Evolutionary conservation across 2,113 vertebrate species (phyloP).

Genomic region (Oryzias curvinotus): DNA sequence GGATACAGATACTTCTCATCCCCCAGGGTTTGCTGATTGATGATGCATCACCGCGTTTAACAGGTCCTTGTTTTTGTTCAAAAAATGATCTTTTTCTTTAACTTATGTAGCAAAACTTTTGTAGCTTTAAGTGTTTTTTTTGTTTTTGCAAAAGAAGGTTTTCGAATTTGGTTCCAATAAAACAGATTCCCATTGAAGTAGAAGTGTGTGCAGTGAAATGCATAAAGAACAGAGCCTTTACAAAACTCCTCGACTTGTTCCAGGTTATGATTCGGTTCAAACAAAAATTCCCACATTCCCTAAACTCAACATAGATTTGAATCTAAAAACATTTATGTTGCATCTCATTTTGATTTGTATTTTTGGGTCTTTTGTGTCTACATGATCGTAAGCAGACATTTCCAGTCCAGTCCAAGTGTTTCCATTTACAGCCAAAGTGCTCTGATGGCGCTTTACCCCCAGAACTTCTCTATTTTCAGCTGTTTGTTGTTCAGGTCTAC

Average conservation of each 20-base stretch:
- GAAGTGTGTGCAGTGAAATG: constrained; percentile 26
- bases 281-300: constrained; percentile 18
- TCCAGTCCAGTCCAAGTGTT: too few species aligned
- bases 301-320: constrained; percentile 33
- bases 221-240: constrained; percentile 22
- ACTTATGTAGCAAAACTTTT: constrained; percentile 24
- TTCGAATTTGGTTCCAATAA: constrained; percentile 9
- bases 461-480: too few species aligned
- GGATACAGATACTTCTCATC: not conserved
- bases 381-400: not conserved
- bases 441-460: too few species aligned
- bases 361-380: constrained; percentile 30
- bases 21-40: too few species aligned
- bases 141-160: constrained; percentile 1
- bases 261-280: constrained; percentile 32
- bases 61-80: constrained; percentile 19
- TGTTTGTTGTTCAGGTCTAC: too few species aligned
- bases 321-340: constrained; percentile 17
- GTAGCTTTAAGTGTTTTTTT: constrained; percentile 12
- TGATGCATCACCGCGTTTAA: too few species aligned
- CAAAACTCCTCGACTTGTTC: constrained; percentile 40
- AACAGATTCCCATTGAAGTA: not conserved
- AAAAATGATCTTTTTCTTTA: constrained; percentile 35
- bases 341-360: not conserved
- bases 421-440: too few species aligned